A percentile compares a stretch with the other conserved stretches of the same genome.
phyloP scores from a whole-genome alignment of 1,140 invertebrate genomes.

The Drosophila kikkawai region DNA sequence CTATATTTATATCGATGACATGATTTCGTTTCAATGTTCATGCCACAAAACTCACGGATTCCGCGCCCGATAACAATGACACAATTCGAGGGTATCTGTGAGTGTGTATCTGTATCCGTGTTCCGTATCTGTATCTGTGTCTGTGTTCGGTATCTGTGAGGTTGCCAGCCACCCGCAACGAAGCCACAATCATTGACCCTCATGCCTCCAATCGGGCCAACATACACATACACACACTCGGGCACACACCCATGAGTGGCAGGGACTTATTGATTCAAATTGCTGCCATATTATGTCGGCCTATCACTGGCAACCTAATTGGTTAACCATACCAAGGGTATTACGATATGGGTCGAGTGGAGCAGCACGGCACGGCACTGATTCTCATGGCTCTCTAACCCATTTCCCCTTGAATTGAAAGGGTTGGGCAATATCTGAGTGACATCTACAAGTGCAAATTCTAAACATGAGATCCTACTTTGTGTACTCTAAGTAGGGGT shows the following conservation, averaged over 20 bases:
- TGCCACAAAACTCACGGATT: conserved; percentile 68
- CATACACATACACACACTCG: conserved; percentile 1
- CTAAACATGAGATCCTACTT: not conserved
- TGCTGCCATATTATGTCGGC: conserved; percentile 19
- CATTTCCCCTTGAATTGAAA: conserved; percentile 7
- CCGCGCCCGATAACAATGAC: conserved; percentile 63
- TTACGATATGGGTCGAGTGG: conserved; percentile 39
- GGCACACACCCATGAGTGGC: conserved; percentile 16
- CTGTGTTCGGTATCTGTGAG: conserved; percentile 14
- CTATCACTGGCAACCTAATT: conserved; percentile 41
- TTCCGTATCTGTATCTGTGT: conserved; percentile 19
- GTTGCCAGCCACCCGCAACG: conserved; percentile 52
- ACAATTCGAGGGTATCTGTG: conserved; percentile 35
- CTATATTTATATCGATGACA: conserved; percentile 70
- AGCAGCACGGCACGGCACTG: conserved; percentile 3
- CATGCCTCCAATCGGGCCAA: conserved; percentile 34
- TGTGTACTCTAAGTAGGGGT: not conserved
- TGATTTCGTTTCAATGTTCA: conserved; percentile 69
- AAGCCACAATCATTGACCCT: conserved; percentile 54
- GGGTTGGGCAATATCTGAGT: not conserved
- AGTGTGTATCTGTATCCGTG: conserved; percentile 21
- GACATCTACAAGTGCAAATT: conserved; percentile 1
- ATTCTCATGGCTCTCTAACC: conserved; percentile 27
- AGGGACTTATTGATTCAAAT: conserved; percentile 51
- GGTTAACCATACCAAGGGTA: conserved; percentile 46